Base-by-base conservation (phyloP, 2,888 invertebrate genomes). In the Lobophora halterata region DNA sequence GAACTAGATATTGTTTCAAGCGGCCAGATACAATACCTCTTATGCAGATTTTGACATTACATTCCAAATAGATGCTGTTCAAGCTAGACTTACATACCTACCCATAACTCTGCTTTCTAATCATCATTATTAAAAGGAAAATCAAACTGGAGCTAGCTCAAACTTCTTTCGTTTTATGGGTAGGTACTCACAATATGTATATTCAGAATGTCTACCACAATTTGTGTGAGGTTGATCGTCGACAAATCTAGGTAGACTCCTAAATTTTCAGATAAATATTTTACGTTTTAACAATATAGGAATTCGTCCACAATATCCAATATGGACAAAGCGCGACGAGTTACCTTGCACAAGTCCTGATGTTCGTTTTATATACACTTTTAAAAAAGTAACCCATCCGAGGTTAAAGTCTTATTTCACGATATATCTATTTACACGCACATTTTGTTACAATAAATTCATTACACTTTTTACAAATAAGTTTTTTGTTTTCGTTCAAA, bases 401-500 rank as follows among this genome's bases (percentile, higher is more conserved):
- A 71, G 82, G 77, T 77, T 67, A 65, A 75, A 81, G 86, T 85
- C 86, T 86, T 85, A 85, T 72, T 73, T 80, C 81, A 83, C 83
- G 71, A 81, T 83, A 83, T 50, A 81, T 85, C 86, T 86, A 86
- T 85, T 76, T 86, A 85, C 86, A 86, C 83, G 71, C 86, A 83
- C 86, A 82, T 81, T 81, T 81, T 78, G 76, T 82, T 82, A 81
- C 72, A 79, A 81, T 81, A 85, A 83, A 81, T 85, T 85, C 86
- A 85, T 83, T 83, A 85, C 85, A 86, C 85, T 86, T 83, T 86
- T 83, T 83, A 85, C 86, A 86, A 80, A 81, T 79, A 80, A 81
- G 81, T 85, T 82, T 78, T 77, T 77, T 74, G 76, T 78, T 83
- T 81, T 82, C 71, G 77, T 77, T 78, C 68, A 74, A 71, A 66